Base-by-base conservation (phyloP, 2,113 vertebrate species). In the Elephas maximus region DNA sequence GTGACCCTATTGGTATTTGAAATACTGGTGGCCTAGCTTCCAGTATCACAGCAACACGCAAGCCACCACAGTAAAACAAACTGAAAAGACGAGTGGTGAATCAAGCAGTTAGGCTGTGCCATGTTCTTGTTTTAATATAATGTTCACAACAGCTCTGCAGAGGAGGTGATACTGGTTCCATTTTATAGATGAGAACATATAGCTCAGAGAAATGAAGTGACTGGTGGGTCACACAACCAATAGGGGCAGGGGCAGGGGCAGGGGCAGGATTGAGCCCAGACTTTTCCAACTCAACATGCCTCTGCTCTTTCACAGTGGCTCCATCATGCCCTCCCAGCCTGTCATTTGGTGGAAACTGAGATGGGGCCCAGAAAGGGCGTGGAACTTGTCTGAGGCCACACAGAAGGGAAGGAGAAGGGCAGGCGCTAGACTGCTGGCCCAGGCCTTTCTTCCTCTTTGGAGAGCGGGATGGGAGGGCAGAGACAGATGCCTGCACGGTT, bases 401-500 rank as follows among this genome's bases (percentile, higher is more conserved):
- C 37, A 5, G 33, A 51, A 76, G 83, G 44, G 30, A 3, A 1
- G 48, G 67, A 2, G 33, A 53, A 76, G 83, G n/a, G 37, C 5
- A 1, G 51, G 65, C 74, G 4, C 51, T 33, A 44, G 41, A 62
- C 63, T 12, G 10, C n/a, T 20, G 74, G 73, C 14, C 65, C 41
- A 51, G 20, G 53, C 6, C 7, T 44, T 73, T 23, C 20, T 84
- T 73, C 62, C n/a, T 80, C 45, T 44, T 57, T 33, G 51, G 23
- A 79, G 84, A 60, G 45, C 60, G 33, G 51, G 37, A 2, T 44
- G 7, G 28, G 30, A 62, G 81, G 88, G 88, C 62, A 26, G 79
- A 63, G 37, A 21, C n/a, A 23, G 73, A 9, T 0, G 0, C 5
- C 67, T 2, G 1, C 3, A 0, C 3, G 0, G 8, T 79, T 7